Evolutionary conservation across 2,113 vertebrate species (phyloP), one percentile per base, ranked within the genome.

Genomic region (Poecile atricapillus): DNA sequence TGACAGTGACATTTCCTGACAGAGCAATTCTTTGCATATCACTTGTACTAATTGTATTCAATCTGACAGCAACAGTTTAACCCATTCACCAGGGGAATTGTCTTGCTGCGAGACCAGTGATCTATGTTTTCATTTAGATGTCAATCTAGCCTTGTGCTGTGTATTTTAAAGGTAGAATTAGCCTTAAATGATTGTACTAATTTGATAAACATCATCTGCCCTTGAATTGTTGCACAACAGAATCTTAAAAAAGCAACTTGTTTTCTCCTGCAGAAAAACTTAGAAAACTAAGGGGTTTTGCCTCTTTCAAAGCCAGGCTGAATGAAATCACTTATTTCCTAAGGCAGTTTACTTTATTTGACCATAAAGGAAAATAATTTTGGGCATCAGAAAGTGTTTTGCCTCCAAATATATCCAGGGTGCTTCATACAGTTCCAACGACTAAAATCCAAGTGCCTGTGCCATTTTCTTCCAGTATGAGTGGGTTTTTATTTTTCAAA

Each of bases 1-100:
- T 97, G 97, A 97, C 97, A 97, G 96, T 98, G 98, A 98, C 97
- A 98, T 98, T 98, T 97, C 94, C 98, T 98, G 98, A 98, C 98
- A 98, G 97, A 98, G 97, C 96, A 97, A 91, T 98, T 98, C 97
- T 98, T 97, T 97, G 94, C 94, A 92, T 97, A 97, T 98, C 97
- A 97, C 89, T 94, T 91, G 81, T 59, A 43, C 95, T 98, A 98
- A 98, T 98, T 98, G 96, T 96, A 97, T 97, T 97, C 93, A 96
- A 88, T 91, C 94, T 97, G 98, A 98, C 98, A 98, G 97, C 85
- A 24, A 90, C 93, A 92, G 80, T 98, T 98, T 98, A 98, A 98
- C 97, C 97, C 97, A 46, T 98, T 98, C 97, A 96, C 95, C 88
- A 94, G 88, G 97, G 90, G 89, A 98, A 89, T 95, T 89, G 55